Percentiles rank a stretch among this genome's conserved stretches.
phyloP scores from a whole-genome alignment of 2,888 invertebrate genomes.

The Autographa pulchrina region DNA sequence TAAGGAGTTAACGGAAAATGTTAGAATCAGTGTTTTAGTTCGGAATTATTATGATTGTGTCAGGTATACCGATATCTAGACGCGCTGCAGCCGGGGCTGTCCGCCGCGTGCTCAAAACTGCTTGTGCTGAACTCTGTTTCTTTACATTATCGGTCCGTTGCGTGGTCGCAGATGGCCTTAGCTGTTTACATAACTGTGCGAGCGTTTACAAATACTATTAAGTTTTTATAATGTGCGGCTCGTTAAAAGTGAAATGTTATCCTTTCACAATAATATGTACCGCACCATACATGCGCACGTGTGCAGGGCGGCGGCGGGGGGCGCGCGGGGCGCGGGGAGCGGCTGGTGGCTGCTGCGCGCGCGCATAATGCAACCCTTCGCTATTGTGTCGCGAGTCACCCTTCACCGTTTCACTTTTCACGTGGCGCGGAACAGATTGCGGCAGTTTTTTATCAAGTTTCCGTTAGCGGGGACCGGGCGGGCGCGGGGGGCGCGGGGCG shows the following conservation, averaged over 20 bases:
- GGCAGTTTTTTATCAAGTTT: slow-evolving; percentile 71
- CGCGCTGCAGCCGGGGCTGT: too few species aligned
- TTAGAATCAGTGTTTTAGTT: too few species aligned
- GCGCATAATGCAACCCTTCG: slow-evolving; percentile 72
- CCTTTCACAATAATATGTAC: slow-evolving; percentile 57
- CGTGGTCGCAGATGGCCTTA: background rate
- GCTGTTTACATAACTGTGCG: background rate
- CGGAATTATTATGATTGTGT: too few species aligned
- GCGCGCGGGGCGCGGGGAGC: slow-evolving; percentile 34
- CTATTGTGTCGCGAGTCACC: slow-evolving; percentile 66
- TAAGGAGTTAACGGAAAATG: too few species aligned
- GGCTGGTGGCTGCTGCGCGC: slow-evolving; percentile 63
- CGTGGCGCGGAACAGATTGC: slow-evolving; percentile 77
- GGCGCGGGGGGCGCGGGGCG: slow-evolving; percentile 52
- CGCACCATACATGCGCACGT: slow-evolving; percentile 63
- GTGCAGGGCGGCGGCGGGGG: slow-evolving; percentile 46
- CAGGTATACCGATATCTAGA: too few species aligned
- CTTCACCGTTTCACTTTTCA: slow-evolving; percentile 74
- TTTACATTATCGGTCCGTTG: background rate
- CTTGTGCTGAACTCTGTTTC: background rate
- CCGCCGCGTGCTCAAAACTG: background rate
- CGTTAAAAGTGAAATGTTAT: slow-evolving; percentile 71
- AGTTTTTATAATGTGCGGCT: slow-evolving; percentile 39
- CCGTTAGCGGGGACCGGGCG: slow-evolving; percentile 65
- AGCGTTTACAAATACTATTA: slow-evolving; percentile 30